A percentile compares a stretch with the other conserved stretches of the same genome.
Evolutionary conservation across 1,140 invertebrate species (phyloP).

Genomic region (Chymomyza costata): DNA sequence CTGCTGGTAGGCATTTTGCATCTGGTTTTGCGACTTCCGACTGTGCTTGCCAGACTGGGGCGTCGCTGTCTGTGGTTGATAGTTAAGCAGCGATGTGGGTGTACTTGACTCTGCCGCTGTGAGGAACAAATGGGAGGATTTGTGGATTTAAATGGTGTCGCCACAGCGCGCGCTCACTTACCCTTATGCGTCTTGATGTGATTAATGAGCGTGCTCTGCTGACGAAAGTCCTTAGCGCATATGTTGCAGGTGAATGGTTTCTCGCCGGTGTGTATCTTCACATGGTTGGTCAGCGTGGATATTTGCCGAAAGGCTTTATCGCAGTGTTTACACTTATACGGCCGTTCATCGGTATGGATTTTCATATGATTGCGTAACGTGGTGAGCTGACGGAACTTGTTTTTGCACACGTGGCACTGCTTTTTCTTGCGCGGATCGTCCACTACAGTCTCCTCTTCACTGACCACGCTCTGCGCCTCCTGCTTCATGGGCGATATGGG

Average conservation of each 20-base stretch:
- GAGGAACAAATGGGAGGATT: constrained; percentile 2
- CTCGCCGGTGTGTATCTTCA: constrained; percentile 74
- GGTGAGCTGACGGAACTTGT: constrained; percentile 73
- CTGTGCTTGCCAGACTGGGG: constrained; percentile 49
- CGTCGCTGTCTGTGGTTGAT: constrained; percentile 43
- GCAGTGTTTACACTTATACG: constrained; percentile 74
- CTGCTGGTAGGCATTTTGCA: constrained; percentile 62
- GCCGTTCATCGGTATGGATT: constrained; percentile 73
- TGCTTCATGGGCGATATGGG: constrained; percentile 65
- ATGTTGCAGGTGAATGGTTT: constrained; percentile 74
- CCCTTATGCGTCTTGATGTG: constrained; percentile 75
- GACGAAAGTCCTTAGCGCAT: constrained; percentile 72
- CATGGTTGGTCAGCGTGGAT: constrained; percentile 73
- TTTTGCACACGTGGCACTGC: constrained; percentile 74
- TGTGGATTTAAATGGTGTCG: constrained; percentile 2
- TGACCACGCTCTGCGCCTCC: constrained; percentile 66
- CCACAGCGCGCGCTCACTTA: constrained; percentile 33
- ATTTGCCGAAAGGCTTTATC: constrained; percentile 72
- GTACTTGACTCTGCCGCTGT: constrained; percentile 63
- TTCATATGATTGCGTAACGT: constrained; percentile 75
- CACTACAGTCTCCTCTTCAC: constrained; percentile 54
- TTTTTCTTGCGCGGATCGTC: constrained; percentile 73
- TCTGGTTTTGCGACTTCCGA: constrained; percentile 55
- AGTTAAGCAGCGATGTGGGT: constrained; percentile 64
- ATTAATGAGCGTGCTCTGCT: constrained; percentile 72